A percentile compares a stretch with the other conserved stretches of the same genome.
These are phyloP conservation scores for Gnatocerus cornutus DNA, from an alignment of 2,888 invertebrate genomes.

Conservation along the genomic window DNA sequence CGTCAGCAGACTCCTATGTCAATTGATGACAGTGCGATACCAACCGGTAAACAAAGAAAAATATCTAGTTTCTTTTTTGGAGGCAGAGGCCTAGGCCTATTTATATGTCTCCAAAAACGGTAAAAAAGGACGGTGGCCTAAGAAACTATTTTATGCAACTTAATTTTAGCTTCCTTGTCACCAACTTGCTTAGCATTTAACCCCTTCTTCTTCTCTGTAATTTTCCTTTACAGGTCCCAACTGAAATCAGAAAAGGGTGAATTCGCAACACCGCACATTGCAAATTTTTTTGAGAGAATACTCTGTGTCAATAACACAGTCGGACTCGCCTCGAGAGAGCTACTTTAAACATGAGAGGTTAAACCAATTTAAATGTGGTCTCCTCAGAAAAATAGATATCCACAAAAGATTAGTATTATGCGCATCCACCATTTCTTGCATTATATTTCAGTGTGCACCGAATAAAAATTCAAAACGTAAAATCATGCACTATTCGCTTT, in stretches of 20 bases:
- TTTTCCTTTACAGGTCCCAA: neutral
- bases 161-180: too few species aligned
- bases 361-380: neutral
- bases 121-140: too few species aligned
- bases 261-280: neutral
- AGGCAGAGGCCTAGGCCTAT: too few species aligned
- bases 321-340: neutral
- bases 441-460: neutral
- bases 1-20: too few species aligned
- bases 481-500: constrained; percentile 17
- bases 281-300: constrained; percentile 1
- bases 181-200: too few species aligned
- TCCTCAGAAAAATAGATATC: neutral
- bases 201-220: neutral
- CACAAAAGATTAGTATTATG: neutral
- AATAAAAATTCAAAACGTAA: constrained; percentile 31
- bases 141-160: too few species aligned
- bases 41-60: too few species aligned
- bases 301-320: constrained; percentile 2
- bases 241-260: neutral
- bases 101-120: too few species aligned
- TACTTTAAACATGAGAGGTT: neutral
- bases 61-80: too few species aligned
- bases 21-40: too few species aligned
- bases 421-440: constrained; percentile 8